Conservation (phyloP, 2,113 vertebrate genomes). For the Benitochromis conjunctus region DNA sequence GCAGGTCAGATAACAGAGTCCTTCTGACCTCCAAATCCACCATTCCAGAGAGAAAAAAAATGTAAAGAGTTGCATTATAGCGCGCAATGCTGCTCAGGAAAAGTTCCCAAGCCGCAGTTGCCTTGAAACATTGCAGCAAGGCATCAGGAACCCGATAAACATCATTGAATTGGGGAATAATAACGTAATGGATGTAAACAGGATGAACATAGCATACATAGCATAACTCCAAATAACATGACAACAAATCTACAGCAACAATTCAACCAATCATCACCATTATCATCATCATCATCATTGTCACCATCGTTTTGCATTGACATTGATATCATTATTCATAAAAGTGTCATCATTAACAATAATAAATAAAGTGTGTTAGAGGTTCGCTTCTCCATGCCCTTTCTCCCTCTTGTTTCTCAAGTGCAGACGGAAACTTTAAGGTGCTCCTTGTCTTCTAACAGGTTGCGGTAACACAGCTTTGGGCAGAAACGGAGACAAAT, state of each 20-base stretch:
- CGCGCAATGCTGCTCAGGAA: constrained; percentile 41
- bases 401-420: constrained; percentile 29
- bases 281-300: constrained; percentile 38
- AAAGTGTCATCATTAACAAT: constrained; percentile 68
- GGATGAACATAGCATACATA: constrained; percentile 66
- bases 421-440: neutral
- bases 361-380: constrained; percentile 64
- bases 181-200: constrained; percentile 56
- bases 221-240: constrained; percentile 63
- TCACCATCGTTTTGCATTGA: constrained; percentile 66
- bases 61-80: constrained; percentile 56
- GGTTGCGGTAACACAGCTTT: constrained; percentile 6
- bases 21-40: constrained; percentile 8
- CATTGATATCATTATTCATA: constrained; percentile 65
- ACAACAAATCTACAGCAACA: constrained; percentile 71
- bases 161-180: neutral
- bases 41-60: constrained; percentile 23
- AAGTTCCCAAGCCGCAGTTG: constrained; percentile 14
- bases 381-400: constrained; percentile 43
- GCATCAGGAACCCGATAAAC: constrained; percentile 53
- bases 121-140: constrained; percentile 43
- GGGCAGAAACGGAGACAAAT: neutral
- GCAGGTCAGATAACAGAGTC: constrained; percentile 18
- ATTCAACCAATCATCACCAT: constrained; percentile 50
- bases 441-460: neutral